A percentile compares a stretch with the other conserved stretches of the same genome.
phyloP scores from a whole-genome alignment of 2,797 vertebrate species.

The Arnoldichthys spilopterus region DNA sequence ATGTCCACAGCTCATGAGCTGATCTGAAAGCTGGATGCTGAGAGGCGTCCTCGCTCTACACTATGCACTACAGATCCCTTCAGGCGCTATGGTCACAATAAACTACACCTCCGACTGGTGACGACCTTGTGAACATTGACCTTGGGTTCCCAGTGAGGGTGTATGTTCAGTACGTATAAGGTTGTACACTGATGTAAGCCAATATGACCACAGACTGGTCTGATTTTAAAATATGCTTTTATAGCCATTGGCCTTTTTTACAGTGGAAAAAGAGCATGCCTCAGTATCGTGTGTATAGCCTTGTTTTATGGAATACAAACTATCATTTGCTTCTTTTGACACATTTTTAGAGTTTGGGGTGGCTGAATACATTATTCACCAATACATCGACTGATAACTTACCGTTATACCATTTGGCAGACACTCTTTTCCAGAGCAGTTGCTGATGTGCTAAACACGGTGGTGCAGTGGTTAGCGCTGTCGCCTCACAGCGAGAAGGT shows the following conservation, averaged over 20 bases:
- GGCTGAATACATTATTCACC: too few relatives aligned
- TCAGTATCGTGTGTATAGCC: too few relatives aligned
- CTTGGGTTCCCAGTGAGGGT: background rate
- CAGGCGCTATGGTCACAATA: background rate
- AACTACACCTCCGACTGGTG: background rate
- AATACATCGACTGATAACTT: too few relatives aligned
- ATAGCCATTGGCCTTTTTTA: background rate
- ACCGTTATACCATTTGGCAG: too few relatives aligned
- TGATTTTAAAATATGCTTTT: background rate
- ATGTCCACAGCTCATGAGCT: background rate
- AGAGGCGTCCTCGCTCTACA: background rate
- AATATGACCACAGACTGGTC: background rate
- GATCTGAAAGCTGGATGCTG: constrained; percentile 3
- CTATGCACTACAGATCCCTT: background rate
- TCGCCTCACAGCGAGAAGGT: too few relatives aligned
- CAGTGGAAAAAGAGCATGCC: too few relatives aligned
- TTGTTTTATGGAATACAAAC: too few relatives aligned
- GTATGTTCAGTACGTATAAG: background rate
- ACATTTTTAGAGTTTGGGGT: too few relatives aligned
- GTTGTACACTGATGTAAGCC: background rate
- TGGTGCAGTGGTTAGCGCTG: too few relatives aligned
- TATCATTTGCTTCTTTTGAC: too few relatives aligned
- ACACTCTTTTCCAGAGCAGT: too few relatives aligned
- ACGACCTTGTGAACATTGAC: background rate
- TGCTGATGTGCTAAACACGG: too few relatives aligned